Conservation (phyloP, 2,113 vertebrate genomes). For the Macaca nemestrina region DNA sequence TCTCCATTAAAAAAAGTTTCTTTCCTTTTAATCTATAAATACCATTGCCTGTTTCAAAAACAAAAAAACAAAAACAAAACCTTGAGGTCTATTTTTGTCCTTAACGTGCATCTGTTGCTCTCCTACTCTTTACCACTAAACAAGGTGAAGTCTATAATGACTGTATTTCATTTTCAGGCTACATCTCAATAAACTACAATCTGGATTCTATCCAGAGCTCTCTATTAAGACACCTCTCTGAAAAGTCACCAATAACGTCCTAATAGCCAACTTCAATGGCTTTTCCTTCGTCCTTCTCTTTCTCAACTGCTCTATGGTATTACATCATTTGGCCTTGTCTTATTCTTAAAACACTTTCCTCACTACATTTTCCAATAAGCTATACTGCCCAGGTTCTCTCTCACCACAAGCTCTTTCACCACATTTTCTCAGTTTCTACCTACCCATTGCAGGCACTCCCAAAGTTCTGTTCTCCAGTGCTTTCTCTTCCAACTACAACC, state of each 20-base stretch:
- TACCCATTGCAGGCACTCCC: neutral
- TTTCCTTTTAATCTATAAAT: constrained; percentile 63
- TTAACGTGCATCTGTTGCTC: neutral
- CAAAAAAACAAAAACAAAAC: constrained; percentile 18
- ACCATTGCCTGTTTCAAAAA: neutral
- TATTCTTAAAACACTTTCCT: neutral
- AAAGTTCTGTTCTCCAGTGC: neutral
- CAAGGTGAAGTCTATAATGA: neutral
- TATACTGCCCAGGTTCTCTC: neutral
- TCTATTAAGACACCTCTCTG: neutral
- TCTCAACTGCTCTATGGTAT: neutral
- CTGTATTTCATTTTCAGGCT: neutral
- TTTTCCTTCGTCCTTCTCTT: neutral
- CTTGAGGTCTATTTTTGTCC: neutral
- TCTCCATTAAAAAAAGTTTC: neutral
- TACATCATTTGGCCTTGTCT: neutral
- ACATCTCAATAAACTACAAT: neutral
- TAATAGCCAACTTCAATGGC: neutral
- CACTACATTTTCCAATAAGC: neutral
- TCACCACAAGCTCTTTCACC: neutral
- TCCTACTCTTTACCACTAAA: neutral
- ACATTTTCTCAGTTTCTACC: neutral
- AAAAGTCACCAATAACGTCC: neutral
- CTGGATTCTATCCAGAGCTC: neutral
- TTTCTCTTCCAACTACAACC: neutral